These are phyloP conservation scores for Tenthredo amoena DNA, from an alignment of 2,888 invertebrate genomes.

Conservation along the genomic window DNA sequence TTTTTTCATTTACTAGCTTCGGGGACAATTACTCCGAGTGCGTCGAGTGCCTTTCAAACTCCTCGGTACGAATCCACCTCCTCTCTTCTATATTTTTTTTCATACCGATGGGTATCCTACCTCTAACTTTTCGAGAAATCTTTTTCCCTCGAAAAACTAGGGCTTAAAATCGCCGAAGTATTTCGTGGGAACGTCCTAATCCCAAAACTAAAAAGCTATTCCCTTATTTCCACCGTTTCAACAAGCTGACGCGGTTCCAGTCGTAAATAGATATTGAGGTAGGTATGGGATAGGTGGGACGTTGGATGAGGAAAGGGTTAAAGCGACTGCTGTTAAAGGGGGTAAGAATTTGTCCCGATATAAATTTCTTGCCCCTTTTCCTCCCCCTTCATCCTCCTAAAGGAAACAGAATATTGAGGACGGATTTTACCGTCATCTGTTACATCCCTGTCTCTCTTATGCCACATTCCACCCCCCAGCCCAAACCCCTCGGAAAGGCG, in stretches of 20 bases:
- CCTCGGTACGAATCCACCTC: not conserved
- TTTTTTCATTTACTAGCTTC: conserved; percentile 56
- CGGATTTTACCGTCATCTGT: conserved; percentile 29
- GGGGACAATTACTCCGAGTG: conserved; percentile 72
- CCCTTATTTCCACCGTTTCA: no score
- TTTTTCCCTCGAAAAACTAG: no score
- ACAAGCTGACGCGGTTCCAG: not conserved
- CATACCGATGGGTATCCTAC: not conserved
- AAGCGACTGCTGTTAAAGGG: conserved; percentile 51
- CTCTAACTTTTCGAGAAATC: no score
- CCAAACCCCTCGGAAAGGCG: conserved; percentile 56
- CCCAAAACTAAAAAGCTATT: no score
- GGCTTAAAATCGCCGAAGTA: no score
- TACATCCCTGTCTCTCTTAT: conserved; percentile 48
- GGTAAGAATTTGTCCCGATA: conserved; percentile 59
- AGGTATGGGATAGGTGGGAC: conserved; percentile 45
- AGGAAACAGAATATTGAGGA: conserved; percentile 18
- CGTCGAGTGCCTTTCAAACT: conserved; percentile 64
- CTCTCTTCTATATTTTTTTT: not conserved
- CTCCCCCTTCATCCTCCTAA: conserved; percentile 7
- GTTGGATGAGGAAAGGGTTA: conserved; percentile 56
- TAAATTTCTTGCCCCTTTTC: conserved; percentile 52
- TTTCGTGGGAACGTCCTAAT: no score
- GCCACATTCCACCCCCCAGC: not conserved
- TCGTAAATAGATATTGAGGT: no score